Base-by-base conservation (phyloP, 2,888 invertebrate species). In the Callyntrura sp. region DNA sequence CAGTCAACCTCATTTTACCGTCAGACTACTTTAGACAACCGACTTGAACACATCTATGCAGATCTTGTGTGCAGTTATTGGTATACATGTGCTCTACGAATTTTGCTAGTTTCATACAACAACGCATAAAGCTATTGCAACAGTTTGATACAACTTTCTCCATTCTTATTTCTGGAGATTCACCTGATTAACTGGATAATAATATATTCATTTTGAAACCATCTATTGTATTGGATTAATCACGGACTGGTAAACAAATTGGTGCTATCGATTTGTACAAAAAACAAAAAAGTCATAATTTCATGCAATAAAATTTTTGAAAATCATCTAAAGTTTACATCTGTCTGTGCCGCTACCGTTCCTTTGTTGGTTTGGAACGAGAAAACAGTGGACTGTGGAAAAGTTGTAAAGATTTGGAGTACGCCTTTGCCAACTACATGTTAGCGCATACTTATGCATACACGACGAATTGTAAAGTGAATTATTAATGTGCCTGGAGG, bases 41-140 rank as follows among this genome's bases (percentile, higher is more conserved):
- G 90, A 88, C 25, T 57, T 62, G 90, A 88, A 84, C 82, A 85
- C 88, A 90, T 88, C 88, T 62, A 88, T 85, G 90, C 84, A 70
- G 85, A 85, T n/a, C n/a, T 60, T 85, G 28, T 79, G 84, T 88
- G 57, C 84, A 70, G 48, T 79, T 48, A 60, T 57, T 86, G 48
- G 79, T 60, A 23, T 90, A 81, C 90, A 90, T 90, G 90, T 90
- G 90, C 90, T 84, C 62, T 88, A 28, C 11, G 28, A 65, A 12
- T 79, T 35, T 84, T 82, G 17, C 4, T 62, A 23, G 28, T 70
- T 57, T 60, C 14, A 70, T 28, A 28, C 1, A 43, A n/a, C n/a
- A n/a, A n/a, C 43, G 43, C 68, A 43, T 1, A 68, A 68, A 68
- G 70, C 28, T 68, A 48, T 68, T 68, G 28, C 55, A 68, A 62